phyloP scores from a whole-genome alignment of 2,113 vertebrate species.

The Gallinago paraguaiae region DNA sequence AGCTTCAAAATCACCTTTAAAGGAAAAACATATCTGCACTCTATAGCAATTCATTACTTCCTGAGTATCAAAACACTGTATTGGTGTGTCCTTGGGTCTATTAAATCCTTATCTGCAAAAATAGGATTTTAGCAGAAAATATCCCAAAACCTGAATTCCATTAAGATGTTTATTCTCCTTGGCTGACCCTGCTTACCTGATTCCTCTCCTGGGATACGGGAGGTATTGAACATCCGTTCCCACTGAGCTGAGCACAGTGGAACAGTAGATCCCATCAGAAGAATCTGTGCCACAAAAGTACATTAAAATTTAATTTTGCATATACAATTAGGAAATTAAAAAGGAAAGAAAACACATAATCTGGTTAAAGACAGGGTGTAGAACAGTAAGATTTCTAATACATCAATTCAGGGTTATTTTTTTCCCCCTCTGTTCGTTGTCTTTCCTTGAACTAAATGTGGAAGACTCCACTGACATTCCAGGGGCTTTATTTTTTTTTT shows the following conservation, averaged over 20 bases:
- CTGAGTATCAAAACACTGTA: background rate
- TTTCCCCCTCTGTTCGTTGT: background rate
- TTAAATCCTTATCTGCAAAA: background rate
- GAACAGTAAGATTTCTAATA: background rate
- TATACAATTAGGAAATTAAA: background rate
- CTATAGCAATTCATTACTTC: background rate
- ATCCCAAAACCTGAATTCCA: background rate
- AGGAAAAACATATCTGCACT: background rate
- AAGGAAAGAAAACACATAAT: background rate
- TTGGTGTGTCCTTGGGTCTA: background rate
- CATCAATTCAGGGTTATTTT: background rate
- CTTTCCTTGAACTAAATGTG: background rate
- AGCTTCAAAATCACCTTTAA: background rate
- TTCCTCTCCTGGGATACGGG: conserved; percentile 90
- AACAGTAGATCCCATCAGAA: conserved; percentile 88
- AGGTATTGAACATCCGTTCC: conserved; percentile 94
- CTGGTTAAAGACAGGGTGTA: background rate
- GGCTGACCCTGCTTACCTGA: conserved; percentile 81
- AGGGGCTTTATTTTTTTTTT: background rate
- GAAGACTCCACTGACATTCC: background rate
- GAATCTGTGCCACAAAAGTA: conserved; percentile 76
- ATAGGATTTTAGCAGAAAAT: background rate
- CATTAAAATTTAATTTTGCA: background rate
- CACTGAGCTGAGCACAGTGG: conserved; percentile 99
- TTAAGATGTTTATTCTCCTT: background rate